Evolutionary conservation across 1,140 invertebrate genomes (phyloP), one percentile per base, ranked within the genome.

Genomic region (Danaus melanippus): DNA sequence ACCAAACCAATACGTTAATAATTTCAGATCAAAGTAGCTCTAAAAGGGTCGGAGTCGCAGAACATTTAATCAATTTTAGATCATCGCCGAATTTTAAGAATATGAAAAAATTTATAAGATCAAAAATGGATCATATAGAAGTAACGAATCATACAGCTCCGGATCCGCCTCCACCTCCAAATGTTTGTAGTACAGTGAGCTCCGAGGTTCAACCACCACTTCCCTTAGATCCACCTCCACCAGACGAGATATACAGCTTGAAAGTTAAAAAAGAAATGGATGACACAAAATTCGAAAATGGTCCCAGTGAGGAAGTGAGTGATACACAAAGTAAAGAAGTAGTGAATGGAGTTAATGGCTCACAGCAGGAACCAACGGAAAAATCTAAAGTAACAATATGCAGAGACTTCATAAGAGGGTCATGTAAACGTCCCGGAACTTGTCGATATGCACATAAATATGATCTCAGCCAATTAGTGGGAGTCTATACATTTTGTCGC

Each of bases 71-170:
- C 41, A 74, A 74, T 12, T 79, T 79, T 56, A 55, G 61, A 46
- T 60, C 79, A 40, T 76, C 74, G 2, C 66, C 69, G 21, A 71
- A 74, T 60, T 72, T 77, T 47, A 74, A 74, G 68, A 71, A 72
- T 41, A 84, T 84, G 76, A 82, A 79, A 66, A 83, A 84, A 46
- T 82, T 70, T 50, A 66, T 80, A 9, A 74, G 68, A 42, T 73
- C 59, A 0, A 80, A 79, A 60, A 69, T 74, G 51, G 69, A 71
- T 41, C 61, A 67, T 53, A 55, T 32, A n/a, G 66, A 70, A 45
- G 59, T 46, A 43, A 17, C 58, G 32, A 62, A 58, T 10, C 49
- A 51, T 10, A 54, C 48, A 15, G 54, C 50, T 10, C 45, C 58
- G 9, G 66, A 66, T 10, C 50, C 60, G 0, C 50, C 62, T 7